phyloP scores from a whole-genome alignment of 2,113 vertebrate species.

The Pseudonaja textilis region DNA sequence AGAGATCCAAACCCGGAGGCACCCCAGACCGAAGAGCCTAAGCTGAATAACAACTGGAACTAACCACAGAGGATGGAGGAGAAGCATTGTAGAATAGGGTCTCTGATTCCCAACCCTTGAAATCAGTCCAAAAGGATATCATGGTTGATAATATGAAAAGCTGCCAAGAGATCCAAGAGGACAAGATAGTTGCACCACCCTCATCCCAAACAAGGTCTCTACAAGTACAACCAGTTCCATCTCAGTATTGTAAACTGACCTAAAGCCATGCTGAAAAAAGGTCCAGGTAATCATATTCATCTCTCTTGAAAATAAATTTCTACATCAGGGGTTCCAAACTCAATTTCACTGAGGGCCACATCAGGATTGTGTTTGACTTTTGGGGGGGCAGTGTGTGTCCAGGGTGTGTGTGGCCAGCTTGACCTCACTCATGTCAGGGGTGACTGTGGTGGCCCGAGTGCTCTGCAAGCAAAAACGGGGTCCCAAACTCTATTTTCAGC shows the following conservation, averaged over 20 bases:
- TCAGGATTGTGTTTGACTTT: no score
- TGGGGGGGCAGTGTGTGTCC: no score
- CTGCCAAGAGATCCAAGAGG: not conserved
- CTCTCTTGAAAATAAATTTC: not conserved
- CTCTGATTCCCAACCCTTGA: not conserved
- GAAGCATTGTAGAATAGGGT: not conserved
- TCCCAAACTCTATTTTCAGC: no score
- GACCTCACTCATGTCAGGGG: no score
- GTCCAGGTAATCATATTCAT: not conserved
- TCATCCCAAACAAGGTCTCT: not conserved
- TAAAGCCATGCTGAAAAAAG: not conserved
- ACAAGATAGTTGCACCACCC: not conserved
- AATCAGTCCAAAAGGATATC: not conserved
- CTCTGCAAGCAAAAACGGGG: no score
- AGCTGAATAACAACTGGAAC: not conserved
- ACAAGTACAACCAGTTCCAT: not conserved
- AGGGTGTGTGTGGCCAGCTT: no score
- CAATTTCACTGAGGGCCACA: no score
- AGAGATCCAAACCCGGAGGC: not conserved
- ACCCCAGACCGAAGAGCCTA: not conserved
- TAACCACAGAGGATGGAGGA: not conserved
- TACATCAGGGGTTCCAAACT: not conserved
- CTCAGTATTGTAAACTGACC: not conserved
- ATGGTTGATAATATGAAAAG: not conserved
- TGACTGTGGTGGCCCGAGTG: no score